phyloP scores from a whole-genome alignment of 2,113 vertebrate genomes.

The Entosphenus tridentatus region DNA sequence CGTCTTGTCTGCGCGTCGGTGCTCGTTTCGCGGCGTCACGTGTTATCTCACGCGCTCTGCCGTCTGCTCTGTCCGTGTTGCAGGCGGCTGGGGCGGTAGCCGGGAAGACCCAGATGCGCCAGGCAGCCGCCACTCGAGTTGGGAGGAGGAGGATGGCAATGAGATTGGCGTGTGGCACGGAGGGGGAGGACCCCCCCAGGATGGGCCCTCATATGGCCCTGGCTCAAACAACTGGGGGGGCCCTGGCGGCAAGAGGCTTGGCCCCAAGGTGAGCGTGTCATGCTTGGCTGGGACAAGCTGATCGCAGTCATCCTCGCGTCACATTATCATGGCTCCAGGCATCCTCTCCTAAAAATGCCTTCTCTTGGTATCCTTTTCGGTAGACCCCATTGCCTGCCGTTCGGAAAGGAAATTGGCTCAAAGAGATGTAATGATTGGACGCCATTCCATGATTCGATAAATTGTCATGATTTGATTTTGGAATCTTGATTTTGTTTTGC shows the following conservation, averaged over 20 bases:
- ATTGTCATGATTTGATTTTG: too few species aligned
- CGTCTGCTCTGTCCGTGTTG: neutral
- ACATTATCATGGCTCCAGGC: too few species aligned
- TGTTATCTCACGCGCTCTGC: too few species aligned
- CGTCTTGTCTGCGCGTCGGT: too few species aligned
- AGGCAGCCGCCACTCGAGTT: conserved; percentile 36
- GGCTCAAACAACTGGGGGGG: conserved; percentile 16
- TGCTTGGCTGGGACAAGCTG: too few species aligned
- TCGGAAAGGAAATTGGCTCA: conserved; percentile 40
- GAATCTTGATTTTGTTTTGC: too few species aligned
- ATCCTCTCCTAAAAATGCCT: conserved; percentile 22
- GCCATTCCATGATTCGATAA: neutral
- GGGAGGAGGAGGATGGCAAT: conserved; percentile 78
- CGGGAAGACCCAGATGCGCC: conserved; percentile 42
- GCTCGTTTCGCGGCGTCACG: too few species aligned
- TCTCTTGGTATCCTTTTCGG: conserved; percentile 11
- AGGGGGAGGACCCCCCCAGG: conserved; percentile 47
- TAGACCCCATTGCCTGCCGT: too few species aligned
- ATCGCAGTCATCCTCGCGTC: too few species aligned
- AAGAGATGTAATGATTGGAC: neutral
- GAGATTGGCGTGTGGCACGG: conserved; percentile 97
- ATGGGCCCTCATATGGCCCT: conserved; percentile 53
- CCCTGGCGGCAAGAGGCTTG: neutral
- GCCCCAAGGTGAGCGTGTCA: neutral
- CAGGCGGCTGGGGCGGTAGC: conserved; percentile 34